Base-by-base conservation (phyloP, 2,797 vertebrate species). In the Geotrypetes seraphini region DNA sequence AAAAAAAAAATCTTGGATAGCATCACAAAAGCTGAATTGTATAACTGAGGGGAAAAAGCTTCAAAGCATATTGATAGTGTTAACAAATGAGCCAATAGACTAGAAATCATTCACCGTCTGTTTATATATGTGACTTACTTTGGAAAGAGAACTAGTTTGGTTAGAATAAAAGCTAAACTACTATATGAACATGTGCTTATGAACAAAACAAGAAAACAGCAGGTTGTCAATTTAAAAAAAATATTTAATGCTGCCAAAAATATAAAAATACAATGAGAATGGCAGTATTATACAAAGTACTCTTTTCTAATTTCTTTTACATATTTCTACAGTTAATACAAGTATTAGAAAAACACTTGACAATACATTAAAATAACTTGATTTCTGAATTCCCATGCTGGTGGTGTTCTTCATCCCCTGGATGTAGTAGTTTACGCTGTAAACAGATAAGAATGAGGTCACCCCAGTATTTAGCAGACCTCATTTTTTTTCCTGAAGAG, bases 221-320 rank as follows among this genome's bases (percentile, higher is more conserved):
- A 55, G 12, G 27, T 7, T 33, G 10, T 67, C 67, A 23, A 52
- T 73, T 79, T 73, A 74, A 79, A 77, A 72, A 83, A 85, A 86
- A 86, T 84, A 84, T 86, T 84, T 86, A 84, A 85, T 85, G 80
- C 82, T 82, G 79, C 80, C 78, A 73, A 70, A 56, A 28, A 71
- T 82, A 83, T 70, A 84, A 84, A 84, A 86, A 84, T 82, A 82
- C 73, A 83, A 1, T 78, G 76, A 65, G 68, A 78, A 73, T 79
- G 81, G 80, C 78, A 84, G 76, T 78, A 79, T 68, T 73, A 74
- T 78, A 71, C 75, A 78, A 84, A 79, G 73, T 71, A 72, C 53
- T 70, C 41, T 52, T 27, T 66, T 69, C 69, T 74, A 68, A 68
- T 69, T 73, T 73, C 57, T 70, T 74, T 77, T 75, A 79, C 71